Evolutionary conservation across 1,140 invertebrate species (phyloP), one percentile per base, ranked within the genome.

Genomic region (Papilio aristodemus): DNA sequence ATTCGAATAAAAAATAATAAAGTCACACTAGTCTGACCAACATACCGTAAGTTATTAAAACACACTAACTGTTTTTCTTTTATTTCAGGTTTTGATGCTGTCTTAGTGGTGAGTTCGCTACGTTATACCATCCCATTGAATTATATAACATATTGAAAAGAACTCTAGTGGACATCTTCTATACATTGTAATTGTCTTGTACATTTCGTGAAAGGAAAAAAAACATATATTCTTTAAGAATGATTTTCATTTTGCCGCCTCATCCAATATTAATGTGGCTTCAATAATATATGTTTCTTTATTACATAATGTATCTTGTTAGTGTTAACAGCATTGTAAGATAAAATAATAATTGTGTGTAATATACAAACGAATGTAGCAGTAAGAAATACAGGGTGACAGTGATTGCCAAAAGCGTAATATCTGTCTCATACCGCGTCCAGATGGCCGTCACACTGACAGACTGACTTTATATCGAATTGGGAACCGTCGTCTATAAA

Each of bases 401-500:
- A 36, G 59, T 38, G 59, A 62, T 59, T 17, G 32, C 6, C 59
- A 17, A 62, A 6, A 19, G 8, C 36, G 59, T 17, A 62, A 39
- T 62, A 62, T 11, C 60, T 68, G 79, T 76, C 69, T 69, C 71
- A 59, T 77, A 71, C 77, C 66, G 77, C 77, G 77, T 72, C 62
- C 71, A 75, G 77, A 83, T 76, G 73, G 74, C 46, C 67, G 25
- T 73, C 71, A 77, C 76, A 85, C 76, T 86, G 81, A 83, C 83
- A 85, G 81, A 86, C 77, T 80, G 80, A 80, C 74, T 86, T 83
- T 80, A 86, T 79, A 85, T 77, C 78, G 83, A 79, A 82, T 86
- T 87, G 87, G 80, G 86, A 90, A 85, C 86, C 79, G 77, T 76
- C 71, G 76, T 86, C 86, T 87, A 88, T 90, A 89, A 89, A 90